Base-by-base conservation (phyloP, 1,140 invertebrate species). In the Helicoverpa armigera region DNA sequence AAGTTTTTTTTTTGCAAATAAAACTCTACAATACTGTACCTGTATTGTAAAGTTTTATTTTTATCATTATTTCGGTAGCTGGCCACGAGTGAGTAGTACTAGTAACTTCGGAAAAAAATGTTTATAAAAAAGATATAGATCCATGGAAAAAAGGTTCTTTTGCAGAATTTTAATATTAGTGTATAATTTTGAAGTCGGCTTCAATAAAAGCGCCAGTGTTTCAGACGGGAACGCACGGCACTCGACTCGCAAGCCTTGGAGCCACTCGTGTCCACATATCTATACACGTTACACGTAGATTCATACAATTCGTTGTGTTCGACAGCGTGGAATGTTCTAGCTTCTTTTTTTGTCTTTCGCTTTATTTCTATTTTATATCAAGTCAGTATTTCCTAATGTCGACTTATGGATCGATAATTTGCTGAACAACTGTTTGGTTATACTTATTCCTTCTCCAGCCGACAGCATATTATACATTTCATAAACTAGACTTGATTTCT, bases 191-290 rank as follows among this genome's bases (percentile, higher is more conserved):
- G 35, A 43, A 43, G 35, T 61, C 23, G 35, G 35, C 7, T 12
- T 18, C 23, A 29, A 58, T 58, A 58, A 14, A 61, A 61, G 23
- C 14, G 58, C 23, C 58, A 31, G 23, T 13, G 18, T 69, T 67
- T 50, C 65, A 50, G 31, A 69, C 10, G 18, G 43, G 16, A 69
- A 50, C n/a, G 60, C 29, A 63, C 13, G 29, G 12, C 63, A 16
- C 35, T 67, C 35, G 63, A 50, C 65, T 69, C 65, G 43, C 16
- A n/a, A 16, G 63, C 63, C 63, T 13, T 69, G 43, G 65, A 50
- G 65, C 65, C 65, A 69, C 43, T 69, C 16, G 43, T n/a, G 12
- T 5, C 50, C 16, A 69, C 65, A 51, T 69, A 67, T 16, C 16
- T 18, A 35, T 35, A 43, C 9, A 23, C 23, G 23, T 9, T 43